phyloP scores from a whole-genome alignment of 2,113 vertebrate genomes.

The Cisticola juncidis region DNA sequence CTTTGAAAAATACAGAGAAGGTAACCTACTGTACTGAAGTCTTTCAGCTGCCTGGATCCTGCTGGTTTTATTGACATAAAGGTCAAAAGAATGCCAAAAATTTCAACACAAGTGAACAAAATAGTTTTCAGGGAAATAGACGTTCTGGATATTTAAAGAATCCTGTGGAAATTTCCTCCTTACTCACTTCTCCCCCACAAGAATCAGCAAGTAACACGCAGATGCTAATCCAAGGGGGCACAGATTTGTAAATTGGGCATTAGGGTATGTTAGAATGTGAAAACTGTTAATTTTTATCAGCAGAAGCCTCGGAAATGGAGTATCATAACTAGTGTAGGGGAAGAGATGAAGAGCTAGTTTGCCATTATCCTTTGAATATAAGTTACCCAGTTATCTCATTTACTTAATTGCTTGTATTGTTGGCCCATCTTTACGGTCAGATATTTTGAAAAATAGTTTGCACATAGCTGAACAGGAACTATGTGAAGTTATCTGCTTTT shows the following conservation, averaged over 20 bases:
- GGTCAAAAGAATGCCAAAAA: neutral
- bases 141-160: neutral
- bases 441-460: conserved; percentile 56
- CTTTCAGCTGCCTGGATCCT: neutral
- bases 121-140: neutral
- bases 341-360: neutral
- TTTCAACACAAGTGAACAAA: neutral
- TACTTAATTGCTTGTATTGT: conserved; percentile 4
- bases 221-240: neutral
- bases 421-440: neutral
- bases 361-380: neutral
- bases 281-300: neutral
- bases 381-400: conserved; percentile 15
- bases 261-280: neutral
- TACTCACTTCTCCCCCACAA: neutral
- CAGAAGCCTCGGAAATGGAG: neutral
- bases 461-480: conserved; percentile 22
- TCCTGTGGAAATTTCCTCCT: neutral
- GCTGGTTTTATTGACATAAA: neutral
- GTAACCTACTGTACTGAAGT: neutral
- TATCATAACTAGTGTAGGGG: neutral
- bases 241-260: neutral
- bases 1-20: neutral
- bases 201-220: neutral
- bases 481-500: conserved; percentile 66